Evolutionary conservation across 2,888 invertebrate species (phyloP), one percentile per base, ranked within the genome.

Genomic region (Euplagia quadripunctaria): DNA sequence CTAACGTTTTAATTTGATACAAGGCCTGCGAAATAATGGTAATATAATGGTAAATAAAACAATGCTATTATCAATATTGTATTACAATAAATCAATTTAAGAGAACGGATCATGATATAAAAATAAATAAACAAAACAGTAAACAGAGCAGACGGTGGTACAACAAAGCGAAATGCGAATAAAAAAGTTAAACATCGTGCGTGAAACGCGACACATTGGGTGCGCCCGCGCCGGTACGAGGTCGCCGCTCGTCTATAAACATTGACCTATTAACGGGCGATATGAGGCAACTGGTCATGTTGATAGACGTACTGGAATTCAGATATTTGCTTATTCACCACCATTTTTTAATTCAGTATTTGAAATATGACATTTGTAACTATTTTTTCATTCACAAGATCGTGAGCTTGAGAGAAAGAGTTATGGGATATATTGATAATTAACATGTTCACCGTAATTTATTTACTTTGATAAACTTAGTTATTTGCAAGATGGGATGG

Each of bases 211-310:
- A 81, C 80, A 81, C 80, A 80, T 78, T 73, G 79, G 73, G 66
- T 79, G 84, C 82, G 80, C 75, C 67, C 55, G 82, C 79, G 81
- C 78, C 80, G 79, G 76, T 71, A 77, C 85, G 86, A 88, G 88
- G 88, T 82, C 88, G 79, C 69, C 73, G 79, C 74, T 74, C 82
- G 81, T 74, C 79, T 82, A 84, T 82, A 83, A 86, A 88, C 88
- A 89, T 89, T 89, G 89, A 88, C 86, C 88, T 86, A 87, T 86
- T 86, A 86, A 85, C 83, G 81, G 72, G 70, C 74, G 82, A 84
- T 85, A 83, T 85, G 86, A 83, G 77, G 87, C 86, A 86, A 86
- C 81, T 75, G 80, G 72, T 77, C 79, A 75, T 66, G 77, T 73
- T 71, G 82, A 85, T 82, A 83, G 76, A 83, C 76, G 75, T 73